phyloP scores from a whole-genome alignment of 2,888 invertebrate genomes.

The Lithophane ornitopus region DNA sequence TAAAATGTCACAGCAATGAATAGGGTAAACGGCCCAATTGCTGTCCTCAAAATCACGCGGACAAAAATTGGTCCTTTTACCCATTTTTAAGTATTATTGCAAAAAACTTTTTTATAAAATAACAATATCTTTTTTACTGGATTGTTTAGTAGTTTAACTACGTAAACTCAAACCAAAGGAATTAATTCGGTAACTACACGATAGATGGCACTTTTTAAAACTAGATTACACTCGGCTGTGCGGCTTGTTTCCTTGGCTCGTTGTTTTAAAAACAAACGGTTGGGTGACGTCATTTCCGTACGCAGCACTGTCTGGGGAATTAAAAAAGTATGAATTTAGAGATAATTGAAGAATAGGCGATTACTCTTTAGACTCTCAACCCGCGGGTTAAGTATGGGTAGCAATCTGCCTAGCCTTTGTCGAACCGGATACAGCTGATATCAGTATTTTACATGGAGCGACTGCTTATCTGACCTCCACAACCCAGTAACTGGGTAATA shows the following conservation, averaged over 20 bases:
- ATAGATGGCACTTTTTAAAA: slow-evolving; percentile 75
- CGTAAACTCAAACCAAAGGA: slow-evolving; percentile 55
- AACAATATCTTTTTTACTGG: slow-evolving; percentile 41
- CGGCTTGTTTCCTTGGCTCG: slow-evolving; percentile 56
- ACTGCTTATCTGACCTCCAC: too few relatives aligned
- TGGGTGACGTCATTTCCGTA: slow-evolving; percentile 51
- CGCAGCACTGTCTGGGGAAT: slow-evolving; percentile 59
- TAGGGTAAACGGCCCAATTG: slow-evolving; percentile 34
- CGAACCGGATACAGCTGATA: too few relatives aligned
- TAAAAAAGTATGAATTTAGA: not conserved
- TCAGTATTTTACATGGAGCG: too few relatives aligned
- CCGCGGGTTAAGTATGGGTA: too few relatives aligned
- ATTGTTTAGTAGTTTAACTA: slow-evolving; percentile 60
- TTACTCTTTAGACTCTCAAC: not conserved
- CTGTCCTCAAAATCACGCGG: slow-evolving; percentile 33
- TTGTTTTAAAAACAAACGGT: slow-evolving; percentile 64
- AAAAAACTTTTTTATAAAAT: slow-evolving; percentile 31
- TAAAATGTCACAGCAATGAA: slow-evolving; percentile 53
- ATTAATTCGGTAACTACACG: slow-evolving; percentile 74
- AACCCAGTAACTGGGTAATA: too few relatives aligned
- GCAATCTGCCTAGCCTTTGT: too few relatives aligned
- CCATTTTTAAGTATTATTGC: slow-evolving; percentile 64
- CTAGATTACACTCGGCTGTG: slow-evolving; percentile 72
- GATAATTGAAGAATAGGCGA: not conserved
- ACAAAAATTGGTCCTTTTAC: slow-evolving; percentile 30